Evolutionary conservation across 23 tunicate species (phyloP), one percentile per base, ranked within the genome.

Genomic region (Halocynthia roretzi): DNA sequence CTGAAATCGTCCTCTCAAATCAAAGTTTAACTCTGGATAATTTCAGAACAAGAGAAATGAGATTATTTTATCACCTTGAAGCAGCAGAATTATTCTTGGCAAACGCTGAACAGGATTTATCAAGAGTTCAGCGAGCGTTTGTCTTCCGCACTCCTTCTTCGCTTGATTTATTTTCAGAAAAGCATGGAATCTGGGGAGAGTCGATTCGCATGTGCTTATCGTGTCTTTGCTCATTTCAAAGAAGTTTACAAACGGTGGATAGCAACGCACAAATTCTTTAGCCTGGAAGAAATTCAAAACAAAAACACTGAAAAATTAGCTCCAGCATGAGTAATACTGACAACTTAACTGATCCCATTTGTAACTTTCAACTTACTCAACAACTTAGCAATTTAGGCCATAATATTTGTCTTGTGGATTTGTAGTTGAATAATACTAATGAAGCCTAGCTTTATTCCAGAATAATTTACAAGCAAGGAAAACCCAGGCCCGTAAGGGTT

Each of bases 131-230:
- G 98, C 92, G 11, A 92, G 70, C 7, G 98, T 92, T 62, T 92
- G 98, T 11, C 98, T 71, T 8, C 98, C 98, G 54, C 98, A 92
- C 53, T 92, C 98, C 48, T 72, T 80, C 67, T 92, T 92, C 10
- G 98, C 92, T 68, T 92, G 98, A 53, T 92, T 92, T 62, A 92
- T 92, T 82, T 92, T 92, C 8, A 92, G 84, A 74, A 92, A 92
- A 23, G 98, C 98, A 72, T 92, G 98, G 67, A 92, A 92, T 20
- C 98, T 77, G 6, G 98, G 78, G 23, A 70, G 82, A 56, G 82
- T 67, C 20, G 84, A 23, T 23, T 92, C 98, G 62, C 91, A 86
- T 17, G 78, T 61, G 20, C 62, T 22, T 22, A 92, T 86, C 48
- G 85, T 86, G 51, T 86, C 88, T 61, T 82, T 90, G 44, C 98